These are phyloP conservation scores for Drosophila hamatofila DNA, from an alignment of 2,888 invertebrate species.

Conservation along the genomic window DNA sequence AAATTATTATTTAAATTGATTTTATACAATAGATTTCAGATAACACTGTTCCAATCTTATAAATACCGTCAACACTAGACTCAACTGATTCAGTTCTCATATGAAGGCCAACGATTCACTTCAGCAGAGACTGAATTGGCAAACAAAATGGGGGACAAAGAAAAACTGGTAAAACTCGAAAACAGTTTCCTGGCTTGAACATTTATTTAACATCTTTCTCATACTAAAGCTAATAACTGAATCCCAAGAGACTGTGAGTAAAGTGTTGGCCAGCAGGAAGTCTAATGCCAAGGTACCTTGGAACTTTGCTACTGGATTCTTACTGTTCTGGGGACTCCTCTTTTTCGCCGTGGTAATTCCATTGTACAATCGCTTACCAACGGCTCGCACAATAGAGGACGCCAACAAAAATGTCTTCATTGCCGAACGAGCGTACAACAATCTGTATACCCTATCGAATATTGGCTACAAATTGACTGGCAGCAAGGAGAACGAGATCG, in stretches of 20 bases:
- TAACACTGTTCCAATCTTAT: not conserved
- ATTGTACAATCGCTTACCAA: conserved; percentile 61
- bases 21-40: conserved; percentile 4
- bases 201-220: too few species aligned
- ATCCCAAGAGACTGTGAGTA: not conserved
- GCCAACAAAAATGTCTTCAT: conserved; percentile 25
- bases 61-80: not conserved
- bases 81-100: not conserved
- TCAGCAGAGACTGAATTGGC: not conserved
- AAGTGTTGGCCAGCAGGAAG: not conserved
- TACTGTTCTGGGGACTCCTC: conserved; percentile 64
- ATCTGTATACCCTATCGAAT: conserved; percentile 27
- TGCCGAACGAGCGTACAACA: conserved; percentile 38
- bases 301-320: conserved; percentile 61
- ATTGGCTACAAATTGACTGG: conserved; percentile 85
- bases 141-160: conserved; percentile 44
- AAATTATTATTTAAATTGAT: conserved; percentile 17
- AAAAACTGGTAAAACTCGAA: conserved; percentile 44
- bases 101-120: not conserved
- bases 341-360: conserved; percentile 65
- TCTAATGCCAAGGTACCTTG: conserved; percentile 53
- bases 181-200: too few species aligned
- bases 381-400: conserved; percentile 35
- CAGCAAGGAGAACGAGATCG: conserved; percentile 89
- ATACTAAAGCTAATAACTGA: not conserved